Base-by-base conservation (phyloP, 2,797 vertebrate genomes). In the Rhinichthys osculus region DNA sequence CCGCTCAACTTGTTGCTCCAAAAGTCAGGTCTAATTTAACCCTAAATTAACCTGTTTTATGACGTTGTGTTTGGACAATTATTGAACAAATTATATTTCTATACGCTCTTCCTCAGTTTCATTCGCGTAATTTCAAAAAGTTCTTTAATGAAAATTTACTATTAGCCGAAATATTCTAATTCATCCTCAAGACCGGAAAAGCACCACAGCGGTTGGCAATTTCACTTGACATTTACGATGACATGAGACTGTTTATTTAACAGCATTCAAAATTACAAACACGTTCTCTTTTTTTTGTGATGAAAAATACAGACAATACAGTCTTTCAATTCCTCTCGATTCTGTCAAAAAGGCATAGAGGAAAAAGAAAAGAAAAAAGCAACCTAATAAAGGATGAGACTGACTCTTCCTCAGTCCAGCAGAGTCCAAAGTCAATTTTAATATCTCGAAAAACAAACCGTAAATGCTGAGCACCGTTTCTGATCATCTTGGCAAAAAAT, bases 241-340 rank as follows among this genome's bases (percentile, higher is more conserved):
- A 35, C 74, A 77, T 54, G 73, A 67, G 27, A 83, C 38, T 27
- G 35, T 88, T 87, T 89, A 88, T 89, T 90, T 76, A 84, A 85
- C 81, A 88, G 83, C 57, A 82, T 86, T 88, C 30, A 84, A 84
- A 62, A 86, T 67, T 11, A 83, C 59, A n/a, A 38, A 70, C 30
- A 38, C 3, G 14, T 74, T 42, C 62, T 5, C 42, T 35, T 10
- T 83, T 76, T 52, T 38, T 70, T 52, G 23, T 19, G 66, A 52
- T 52, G 54, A 54, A 76, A 57, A 84, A 81, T 19, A 66, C 71
- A 52, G 27, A 62, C 47, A 66, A 64, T 62, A 67, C 35, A 54
- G 47, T 79, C 78, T 72, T 69, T 72, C 33, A n/a, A 5, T 66
- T 81, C 72, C 62, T 82, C 72, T 67, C 3, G 19, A 59, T 44